Evolutionary conservation across 2,113 vertebrate species (phyloP).

Genomic region (Cacatua alba): DNA sequence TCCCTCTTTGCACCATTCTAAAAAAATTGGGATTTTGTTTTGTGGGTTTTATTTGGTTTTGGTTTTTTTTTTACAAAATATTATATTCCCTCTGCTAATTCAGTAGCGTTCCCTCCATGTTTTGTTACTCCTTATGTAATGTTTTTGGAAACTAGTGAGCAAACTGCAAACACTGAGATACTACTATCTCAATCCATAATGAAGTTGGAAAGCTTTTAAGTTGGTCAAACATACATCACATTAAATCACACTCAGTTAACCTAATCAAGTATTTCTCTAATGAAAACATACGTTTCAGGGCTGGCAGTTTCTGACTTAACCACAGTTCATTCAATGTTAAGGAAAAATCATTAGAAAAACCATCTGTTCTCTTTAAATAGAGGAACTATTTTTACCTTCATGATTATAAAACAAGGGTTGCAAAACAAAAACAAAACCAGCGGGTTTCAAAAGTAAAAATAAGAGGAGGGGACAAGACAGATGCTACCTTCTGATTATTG

Average conservation of each 20-base stretch:
- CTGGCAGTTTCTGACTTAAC: constrained; percentile 45
- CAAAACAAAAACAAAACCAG: not conserved
- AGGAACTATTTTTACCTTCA: constrained; percentile 65
- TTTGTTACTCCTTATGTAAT: not conserved
- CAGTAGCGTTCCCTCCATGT: not conserved
- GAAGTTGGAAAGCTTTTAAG: constrained; percentile 26
- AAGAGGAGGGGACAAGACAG: constrained; percentile 58
- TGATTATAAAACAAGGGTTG: constrained; percentile 58
- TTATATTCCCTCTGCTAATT: not conserved
- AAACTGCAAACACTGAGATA: not conserved
- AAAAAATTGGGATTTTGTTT: not conserved
- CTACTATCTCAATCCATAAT: not conserved
- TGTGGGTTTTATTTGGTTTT: not conserved
- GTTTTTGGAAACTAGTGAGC: not conserved
- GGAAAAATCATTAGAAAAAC: constrained; percentile 66
- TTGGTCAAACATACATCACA: constrained; percentile 3
- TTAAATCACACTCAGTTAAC: constrained; percentile 52
- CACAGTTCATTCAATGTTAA: constrained; percentile 54
- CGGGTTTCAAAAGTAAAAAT: constrained; percentile 55
- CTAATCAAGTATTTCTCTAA: constrained; percentile 47
- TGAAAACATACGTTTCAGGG: constrained; percentile 41
- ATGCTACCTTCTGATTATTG: constrained; percentile 47
- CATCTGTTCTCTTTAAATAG: constrained; percentile 77
- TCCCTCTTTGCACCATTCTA: not conserved
- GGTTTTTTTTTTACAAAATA: not conserved